phyloP scores from a whole-genome alignment of 2,797 vertebrate species.

The Lates japonicus region DNA sequence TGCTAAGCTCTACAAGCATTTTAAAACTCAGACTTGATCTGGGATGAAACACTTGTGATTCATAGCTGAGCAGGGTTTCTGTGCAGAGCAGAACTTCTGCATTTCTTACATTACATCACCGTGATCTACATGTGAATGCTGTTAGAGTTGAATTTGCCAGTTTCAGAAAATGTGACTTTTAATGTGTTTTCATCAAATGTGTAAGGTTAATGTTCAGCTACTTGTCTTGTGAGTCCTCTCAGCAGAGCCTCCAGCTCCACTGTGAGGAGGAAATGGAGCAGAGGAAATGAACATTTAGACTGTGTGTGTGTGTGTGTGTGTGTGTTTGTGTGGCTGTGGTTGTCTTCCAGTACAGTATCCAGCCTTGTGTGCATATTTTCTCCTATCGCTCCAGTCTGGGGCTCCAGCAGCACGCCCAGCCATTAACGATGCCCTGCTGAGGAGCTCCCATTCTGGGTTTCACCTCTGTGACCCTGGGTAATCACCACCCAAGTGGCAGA shows the following conservation, averaged over 20 bases:
- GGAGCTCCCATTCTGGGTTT: conserved; percentile 65
- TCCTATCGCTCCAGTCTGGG: conserved; percentile 61
- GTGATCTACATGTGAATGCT: conserved; percentile 37
- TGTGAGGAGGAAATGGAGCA: conserved; percentile 62
- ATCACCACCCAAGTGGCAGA: conserved; percentile 67
- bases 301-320: not conserved
- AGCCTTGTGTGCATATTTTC: conserved; percentile 50
- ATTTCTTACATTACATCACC: conserved; percentile 5
- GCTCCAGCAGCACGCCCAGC: conserved; percentile 55
- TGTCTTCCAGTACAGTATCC: conserved; percentile 37
- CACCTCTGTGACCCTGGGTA: conserved; percentile 72
- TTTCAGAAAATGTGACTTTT: conserved; percentile 51
- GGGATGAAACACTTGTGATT: conserved; percentile 43
- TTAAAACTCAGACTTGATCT: conserved; percentile 52
- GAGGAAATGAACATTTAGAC: conserved; percentile 42
- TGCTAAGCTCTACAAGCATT: conserved; percentile 48
- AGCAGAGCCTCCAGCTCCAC: conserved; percentile 38
- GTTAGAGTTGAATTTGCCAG: conserved; percentile 42
- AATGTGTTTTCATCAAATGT: conserved; percentile 42
- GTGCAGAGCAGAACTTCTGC: conserved; percentile 15
- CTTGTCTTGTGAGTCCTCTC: conserved; percentile 54
- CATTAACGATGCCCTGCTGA: conserved; percentile 73
- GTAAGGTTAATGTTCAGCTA: conserved; percentile 56
- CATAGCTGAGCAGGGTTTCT: too few species aligned
- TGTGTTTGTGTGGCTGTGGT: conserved; percentile 20